phyloP scores from a whole-genome alignment of 53 echinoderm and acorn worm genomes.

The Holothuria scabra region DNA sequence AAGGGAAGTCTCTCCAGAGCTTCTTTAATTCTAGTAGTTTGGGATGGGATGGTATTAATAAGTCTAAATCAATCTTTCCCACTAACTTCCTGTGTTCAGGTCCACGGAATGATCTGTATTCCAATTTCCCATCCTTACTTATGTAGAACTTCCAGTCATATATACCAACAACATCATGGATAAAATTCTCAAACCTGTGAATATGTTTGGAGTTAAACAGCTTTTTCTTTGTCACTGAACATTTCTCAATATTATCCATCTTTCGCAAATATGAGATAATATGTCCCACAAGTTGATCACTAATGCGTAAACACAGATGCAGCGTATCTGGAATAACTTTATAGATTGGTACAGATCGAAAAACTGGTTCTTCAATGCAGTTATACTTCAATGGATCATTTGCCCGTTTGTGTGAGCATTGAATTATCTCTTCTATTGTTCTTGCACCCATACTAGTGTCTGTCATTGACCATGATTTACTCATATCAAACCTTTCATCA shows the following conservation, averaged over 20 bases:
- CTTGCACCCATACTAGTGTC: conserved; percentile 28
- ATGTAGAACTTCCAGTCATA: conserved; percentile 40
- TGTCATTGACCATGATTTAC: conserved; percentile 54
- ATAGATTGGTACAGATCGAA: conserved; percentile 41
- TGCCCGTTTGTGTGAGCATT: conserved; percentile 38
- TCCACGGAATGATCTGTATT: conserved; percentile 30
- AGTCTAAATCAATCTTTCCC: conserved; percentile 47
- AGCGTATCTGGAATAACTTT: conserved; percentile 61
- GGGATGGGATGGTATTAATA: conserved; percentile 41
- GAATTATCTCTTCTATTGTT: conserved; percentile 49
- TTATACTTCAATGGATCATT: conserved; percentile 38
- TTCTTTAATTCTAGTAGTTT: conserved; percentile 37
- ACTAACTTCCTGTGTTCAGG: conserved; percentile 32
- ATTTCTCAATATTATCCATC: conserved; percentile 47
- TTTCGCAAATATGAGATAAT: conserved; percentile 52
- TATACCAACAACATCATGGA: conserved; percentile 14
- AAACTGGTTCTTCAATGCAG: conserved; percentile 43
- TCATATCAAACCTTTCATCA: conserved; percentile 29
- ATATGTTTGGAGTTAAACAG: background rate
- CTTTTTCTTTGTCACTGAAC: conserved; percentile 8
- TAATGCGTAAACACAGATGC: conserved; percentile 57
- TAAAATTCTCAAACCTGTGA: conserved; percentile 25
- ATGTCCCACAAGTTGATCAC: conserved; percentile 63
- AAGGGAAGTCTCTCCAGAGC: conserved; percentile 34
- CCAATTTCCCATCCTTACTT: conserved; percentile 26